phyloP scores from a whole-genome alignment of 2,113 vertebrate species.

The sheep (Ovis aries) region ARS-UI_Ramb_v3.0 NC_056056.1:21871501-21872000 shows the following conservation, averaged over 20 bases:
- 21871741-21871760: background rate
- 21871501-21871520: background rate
- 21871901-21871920: background rate
- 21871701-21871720: background rate
- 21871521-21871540: background rate
- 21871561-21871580: background rate
- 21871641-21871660: background rate
- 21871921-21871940: background rate
- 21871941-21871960: background rate
- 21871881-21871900: background rate
- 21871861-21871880: background rate
- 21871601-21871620: background rate
- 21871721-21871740: background rate
- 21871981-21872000: background rate
- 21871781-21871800: background rate
- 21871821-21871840: background rate
- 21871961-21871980: background rate
- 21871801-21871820: background rate
- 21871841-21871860: background rate
- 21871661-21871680: background rate
- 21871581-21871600: background rate
- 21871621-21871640: background rate
- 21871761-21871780: background rate
- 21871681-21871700: background rate
- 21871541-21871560: background rate